A percentile compares a stretch with the other conserved stretches of the same genome.
Evolutionary conservation across 37 sponge, comb jelly and placozoan species (phyloP).

Genomic region (Tethya wilhelma): DNA sequence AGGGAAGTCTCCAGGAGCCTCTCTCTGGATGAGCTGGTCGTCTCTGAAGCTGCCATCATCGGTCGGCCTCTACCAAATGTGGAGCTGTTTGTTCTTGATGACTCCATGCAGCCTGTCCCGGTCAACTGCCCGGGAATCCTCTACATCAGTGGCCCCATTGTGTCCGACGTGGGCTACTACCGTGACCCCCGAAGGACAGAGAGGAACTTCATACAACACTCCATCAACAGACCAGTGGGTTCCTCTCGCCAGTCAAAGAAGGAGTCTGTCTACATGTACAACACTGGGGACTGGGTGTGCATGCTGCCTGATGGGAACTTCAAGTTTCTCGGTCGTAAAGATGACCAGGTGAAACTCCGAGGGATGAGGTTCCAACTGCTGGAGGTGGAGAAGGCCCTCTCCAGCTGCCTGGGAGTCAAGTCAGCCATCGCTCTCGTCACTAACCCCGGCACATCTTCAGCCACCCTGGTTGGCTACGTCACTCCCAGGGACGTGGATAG

Average conservation of each 20-base stretch:
- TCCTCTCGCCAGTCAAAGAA: conserved; percentile 17
- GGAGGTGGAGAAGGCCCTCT: conserved; percentile 49
- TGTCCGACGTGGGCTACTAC: conserved; percentile 43
- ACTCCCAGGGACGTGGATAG: background rate
- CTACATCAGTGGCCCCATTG: conserved; percentile 51
- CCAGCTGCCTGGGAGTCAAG: conserved; percentile 1
- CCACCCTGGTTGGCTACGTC: conserved; percentile 39
- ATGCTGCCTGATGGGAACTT: conserved; percentile 30
- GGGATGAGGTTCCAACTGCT: conserved; percentile 68
- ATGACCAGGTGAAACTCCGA: conserved; percentile 70
- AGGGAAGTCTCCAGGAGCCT: background rate
- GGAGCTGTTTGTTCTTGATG: conserved; percentile 11
- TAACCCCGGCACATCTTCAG: conserved; percentile 1
- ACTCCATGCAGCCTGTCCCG: conserved; percentile 11
- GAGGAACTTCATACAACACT: conserved; percentile 25
- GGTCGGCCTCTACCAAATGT: conserved; percentile 26
- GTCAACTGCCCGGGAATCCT: conserved; percentile 27
- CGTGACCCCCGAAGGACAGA: too few species aligned
- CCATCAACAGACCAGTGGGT: conserved; percentile 8
- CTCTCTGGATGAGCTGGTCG: background rate
- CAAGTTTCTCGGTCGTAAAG: conserved; percentile 52
- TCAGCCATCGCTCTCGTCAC: conserved; percentile 28
- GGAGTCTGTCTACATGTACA: conserved; percentile 22
- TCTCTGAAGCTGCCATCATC: conserved; percentile 7
- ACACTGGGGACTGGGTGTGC: conserved; percentile 54